Conservation (phyloP, 2,888 invertebrate genomes). For the Lapara coniferarum region DNA sequence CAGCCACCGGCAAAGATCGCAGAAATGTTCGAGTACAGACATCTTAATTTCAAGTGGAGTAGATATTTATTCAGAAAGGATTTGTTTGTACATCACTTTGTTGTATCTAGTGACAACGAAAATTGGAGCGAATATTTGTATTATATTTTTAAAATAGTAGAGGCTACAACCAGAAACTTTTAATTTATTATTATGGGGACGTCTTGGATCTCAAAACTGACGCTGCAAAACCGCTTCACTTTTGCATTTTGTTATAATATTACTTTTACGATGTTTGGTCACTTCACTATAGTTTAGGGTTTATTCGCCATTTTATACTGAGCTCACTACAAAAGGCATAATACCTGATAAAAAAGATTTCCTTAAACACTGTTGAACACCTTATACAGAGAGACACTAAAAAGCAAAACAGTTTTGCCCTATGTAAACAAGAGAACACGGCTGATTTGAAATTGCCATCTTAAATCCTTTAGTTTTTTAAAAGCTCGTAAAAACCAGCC, state of each 20-base stretch:
- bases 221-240: too few relatives aligned
- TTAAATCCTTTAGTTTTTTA: slow-evolving; percentile 24
- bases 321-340: too few relatives aligned
- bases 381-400: background rate
- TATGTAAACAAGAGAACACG: slow-evolving; percentile 2
- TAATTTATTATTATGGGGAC: too few relatives aligned
- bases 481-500: slow-evolving; percentile 26
- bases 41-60: background rate
- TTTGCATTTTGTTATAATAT: too few relatives aligned
- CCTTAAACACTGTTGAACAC: too few relatives aligned
- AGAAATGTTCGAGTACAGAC: slow-evolving; percentile 1
- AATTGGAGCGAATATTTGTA: background rate
- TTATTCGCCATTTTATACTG: too few relatives aligned
- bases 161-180: too few relatives aligned
- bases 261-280: too few relatives aligned
- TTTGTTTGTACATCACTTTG: background rate
- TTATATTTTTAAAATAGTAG: background rate
- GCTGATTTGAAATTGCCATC: slow-evolving; percentile 15
- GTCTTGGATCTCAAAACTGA: too few relatives aligned
- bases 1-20: slow-evolving; percentile 2
- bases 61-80: background rate
- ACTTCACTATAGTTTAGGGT: too few relatives aligned
- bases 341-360: too few relatives aligned
- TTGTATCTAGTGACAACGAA: too few relatives aligned
- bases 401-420: background rate